Evolutionary conservation across 1,140 invertebrate genomes (phyloP), one percentile per base, ranked within the genome.

Genomic region (Aphis craccivora): DNA sequence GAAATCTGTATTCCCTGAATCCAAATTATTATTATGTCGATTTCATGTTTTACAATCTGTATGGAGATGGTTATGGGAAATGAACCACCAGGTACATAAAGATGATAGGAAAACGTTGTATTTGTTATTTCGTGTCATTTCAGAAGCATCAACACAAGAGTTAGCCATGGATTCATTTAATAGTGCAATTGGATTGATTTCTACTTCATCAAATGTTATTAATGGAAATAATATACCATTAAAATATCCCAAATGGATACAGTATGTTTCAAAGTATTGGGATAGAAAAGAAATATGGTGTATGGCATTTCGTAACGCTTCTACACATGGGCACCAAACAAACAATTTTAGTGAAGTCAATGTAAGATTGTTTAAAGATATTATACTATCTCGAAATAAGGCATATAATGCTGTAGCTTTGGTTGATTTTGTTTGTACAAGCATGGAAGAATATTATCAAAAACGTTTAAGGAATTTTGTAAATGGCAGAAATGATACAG

Each of bases 1-100:
- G n/a, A 45, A 86, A 5, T 53, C 51, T 53, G 45, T 84, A 84
- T 81, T 30, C 45, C 92, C 92, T 53, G 35, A 30, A 1, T 30
- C 81, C 23, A 40, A 37, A 53, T 83, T n/a, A 35, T 84, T 93
- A n/a, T 35, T 93, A 35, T 93, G 76, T 87, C 76, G 45, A 20
- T 93, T 93, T 60, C 92, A 93, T 51, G 43, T 87, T 40, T 67
- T n/a, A n/a, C 92, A 93, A 53, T 81, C 92, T 22, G 37, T 48
- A 14, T 93, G 92, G 83, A 86, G 92, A 51, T 93, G 92, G 92
- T 53, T 93, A 53, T 81, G 55, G 76, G 84, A 86, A 87, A 53
- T 35, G 7, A 87, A 84, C 11, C 35, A 53, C 43, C n/a, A 37
- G 22, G 23, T 93, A 20, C 30, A 45, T 40, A n/a, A 30, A 25